A percentile compares a stretch with the other conserved stretches of the same genome.
Conservation (phyloP, 2,113 vertebrate genomes). For the Struthidea cinerea region DNA sequence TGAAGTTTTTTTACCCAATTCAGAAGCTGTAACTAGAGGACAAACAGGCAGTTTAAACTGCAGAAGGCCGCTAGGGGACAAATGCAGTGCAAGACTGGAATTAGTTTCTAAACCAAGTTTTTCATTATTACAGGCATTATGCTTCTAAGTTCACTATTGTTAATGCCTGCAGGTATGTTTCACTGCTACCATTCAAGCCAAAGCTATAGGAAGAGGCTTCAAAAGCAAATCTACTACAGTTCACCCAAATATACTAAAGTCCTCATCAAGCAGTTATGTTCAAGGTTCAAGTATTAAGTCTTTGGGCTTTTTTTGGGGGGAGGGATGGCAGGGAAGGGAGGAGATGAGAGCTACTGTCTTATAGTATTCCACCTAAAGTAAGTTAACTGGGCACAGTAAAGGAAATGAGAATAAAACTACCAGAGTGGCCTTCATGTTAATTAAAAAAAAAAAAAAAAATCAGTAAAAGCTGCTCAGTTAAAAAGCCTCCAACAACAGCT, state of each 20-base stretch:
- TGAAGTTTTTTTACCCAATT: not conserved
- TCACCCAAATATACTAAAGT: not conserved
- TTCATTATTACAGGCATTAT: not conserved
- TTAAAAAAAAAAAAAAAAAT: too few species aligned
- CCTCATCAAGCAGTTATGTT: not conserved
- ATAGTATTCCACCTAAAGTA: not conserved
- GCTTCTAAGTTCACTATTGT: not conserved
- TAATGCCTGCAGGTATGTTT: not conserved
- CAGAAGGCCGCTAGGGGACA: not conserved
- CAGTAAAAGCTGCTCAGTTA: not conserved
- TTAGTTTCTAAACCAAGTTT: not conserved
- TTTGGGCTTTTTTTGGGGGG: not conserved
- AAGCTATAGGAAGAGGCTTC: not conserved
- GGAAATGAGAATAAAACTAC: not conserved
- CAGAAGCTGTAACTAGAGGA: not conserved
- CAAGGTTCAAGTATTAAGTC: not conserved
- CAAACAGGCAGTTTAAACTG: not conserved
- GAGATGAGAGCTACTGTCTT: not conserved
- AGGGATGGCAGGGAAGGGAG: accelerated
- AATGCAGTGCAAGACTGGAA: not conserved
- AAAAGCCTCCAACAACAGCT: not conserved
- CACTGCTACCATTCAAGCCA: not conserved
- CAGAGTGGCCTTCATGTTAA: not conserved
- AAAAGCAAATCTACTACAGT: not conserved
- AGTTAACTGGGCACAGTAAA: not conserved